These are phyloP conservation scores for Mixornis gularis DNA, from an alignment of 2,113 vertebrate genomes.

Conservation along the genomic window DNA sequence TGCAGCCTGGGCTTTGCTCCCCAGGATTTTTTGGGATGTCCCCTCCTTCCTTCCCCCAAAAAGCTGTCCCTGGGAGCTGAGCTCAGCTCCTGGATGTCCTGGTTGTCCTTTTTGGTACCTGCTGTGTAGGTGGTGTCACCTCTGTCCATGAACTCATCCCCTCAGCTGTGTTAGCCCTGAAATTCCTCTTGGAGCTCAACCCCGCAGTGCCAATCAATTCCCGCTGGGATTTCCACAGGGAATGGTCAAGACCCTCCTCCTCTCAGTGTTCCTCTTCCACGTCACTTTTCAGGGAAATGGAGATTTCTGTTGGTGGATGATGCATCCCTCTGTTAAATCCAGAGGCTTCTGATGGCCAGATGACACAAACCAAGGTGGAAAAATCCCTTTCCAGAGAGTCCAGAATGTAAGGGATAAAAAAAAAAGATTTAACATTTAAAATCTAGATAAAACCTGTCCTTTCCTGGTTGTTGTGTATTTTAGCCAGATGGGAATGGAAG, in stretches of 20 bases:
- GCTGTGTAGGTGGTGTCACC: background rate
- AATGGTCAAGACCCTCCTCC: background rate
- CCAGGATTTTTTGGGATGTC: background rate
- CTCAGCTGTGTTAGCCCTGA: background rate
- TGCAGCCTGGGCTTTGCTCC: background rate
- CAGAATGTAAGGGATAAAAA: background rate
- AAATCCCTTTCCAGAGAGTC: background rate
- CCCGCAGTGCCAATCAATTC: background rate
- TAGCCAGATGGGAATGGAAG: background rate
- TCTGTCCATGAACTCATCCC: rapidly evolving
- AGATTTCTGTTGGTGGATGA: background rate
- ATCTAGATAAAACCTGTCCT: background rate
- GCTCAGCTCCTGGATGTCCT: background rate
- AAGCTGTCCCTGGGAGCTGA: rapidly evolving
- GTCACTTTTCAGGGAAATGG: background rate
- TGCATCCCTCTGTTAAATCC: background rate
- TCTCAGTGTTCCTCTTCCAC: background rate
- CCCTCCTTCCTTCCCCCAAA: background rate
- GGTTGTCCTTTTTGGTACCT: background rate
- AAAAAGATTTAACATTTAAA: background rate
- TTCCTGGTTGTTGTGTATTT: background rate
- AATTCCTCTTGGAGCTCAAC: background rate
- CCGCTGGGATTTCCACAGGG: background rate
- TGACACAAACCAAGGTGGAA: background rate
- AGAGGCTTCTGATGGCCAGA: background rate